These are phyloP conservation scores for Procambarus virginalis DNA, from an alignment of 1,140 invertebrate species.

Conservation along the genomic window DNA sequence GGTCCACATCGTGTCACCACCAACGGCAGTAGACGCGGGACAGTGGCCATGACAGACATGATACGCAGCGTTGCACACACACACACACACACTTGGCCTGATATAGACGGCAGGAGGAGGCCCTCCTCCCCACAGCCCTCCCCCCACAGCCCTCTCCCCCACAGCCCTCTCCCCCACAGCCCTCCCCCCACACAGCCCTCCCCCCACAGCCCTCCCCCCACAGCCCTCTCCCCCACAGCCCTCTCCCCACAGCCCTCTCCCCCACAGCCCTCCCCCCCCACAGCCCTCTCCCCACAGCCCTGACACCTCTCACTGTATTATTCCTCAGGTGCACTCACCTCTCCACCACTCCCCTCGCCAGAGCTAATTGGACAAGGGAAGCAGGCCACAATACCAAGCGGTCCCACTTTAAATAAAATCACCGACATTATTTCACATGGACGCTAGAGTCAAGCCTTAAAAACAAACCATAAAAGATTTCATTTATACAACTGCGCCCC, in stretches of 20 bases:
- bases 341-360: not conserved
- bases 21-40: no score
- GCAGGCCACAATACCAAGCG: not conserved
- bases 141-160: no score
- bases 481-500: not conserved
- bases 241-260: not conserved
- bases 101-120: no score
- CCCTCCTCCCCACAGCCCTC: no score
- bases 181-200: not conserved
- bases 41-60: no score
- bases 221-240: not conserved
- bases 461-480: not conserved
- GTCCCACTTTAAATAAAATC: not conserved
- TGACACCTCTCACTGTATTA: constrained; percentile 7
- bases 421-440: not conserved
- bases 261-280: not conserved
- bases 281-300: not conserved
- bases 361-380: not conserved
- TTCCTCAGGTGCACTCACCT: not conserved
- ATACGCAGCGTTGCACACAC: no score
- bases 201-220: not conserved
- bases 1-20: no score
- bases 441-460: not conserved
- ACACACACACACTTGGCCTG: no score
- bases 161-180: no score